Evolutionary conservation across 1,140 invertebrate genomes (phyloP).

Genomic region (Drosophila ohnishii): DNA sequence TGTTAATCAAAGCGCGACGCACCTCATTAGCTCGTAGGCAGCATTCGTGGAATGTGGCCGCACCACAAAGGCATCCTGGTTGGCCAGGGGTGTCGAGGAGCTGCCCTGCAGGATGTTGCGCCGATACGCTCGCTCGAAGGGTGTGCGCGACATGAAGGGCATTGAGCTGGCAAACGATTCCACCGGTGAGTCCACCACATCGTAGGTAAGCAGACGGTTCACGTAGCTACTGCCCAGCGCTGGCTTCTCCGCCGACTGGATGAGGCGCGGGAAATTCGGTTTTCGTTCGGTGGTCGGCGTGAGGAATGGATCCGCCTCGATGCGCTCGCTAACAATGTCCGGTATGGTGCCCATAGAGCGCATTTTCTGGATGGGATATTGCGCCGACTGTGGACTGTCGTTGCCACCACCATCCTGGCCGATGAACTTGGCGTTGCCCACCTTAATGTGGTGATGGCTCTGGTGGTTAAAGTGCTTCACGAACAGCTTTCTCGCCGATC

Average conservation of each 20-base stretch:
- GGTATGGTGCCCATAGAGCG: conserved; percentile 82
- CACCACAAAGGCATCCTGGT: conserved; percentile 56
- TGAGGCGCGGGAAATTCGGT: conserved; percentile 61
- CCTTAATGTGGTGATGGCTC: conserved; percentile 55
- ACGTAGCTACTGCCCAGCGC: conserved; percentile 50
- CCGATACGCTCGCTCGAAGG: conserved; percentile 78
- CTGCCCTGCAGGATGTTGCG: conserved; percentile 63
- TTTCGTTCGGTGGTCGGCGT: conserved; percentile 72
- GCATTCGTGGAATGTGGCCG: conserved; percentile 80
- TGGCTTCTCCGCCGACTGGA: conserved; percentile 69
- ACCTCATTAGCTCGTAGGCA: conserved; percentile 81
- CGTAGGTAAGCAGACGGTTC: conserved; percentile 67
- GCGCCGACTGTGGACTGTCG: conserved; percentile 55
- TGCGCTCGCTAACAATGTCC: conserved; percentile 72
- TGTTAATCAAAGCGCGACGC: conserved; percentile 66
- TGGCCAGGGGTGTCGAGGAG: conserved; percentile 51
- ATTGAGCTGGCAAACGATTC: conserved; percentile 37
- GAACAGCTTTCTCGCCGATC: conserved; percentile 66
- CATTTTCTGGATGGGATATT: conserved; percentile 82
- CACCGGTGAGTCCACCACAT: conserved; percentile 67
- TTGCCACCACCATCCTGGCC: conserved; percentile 60
- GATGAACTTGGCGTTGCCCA: conserved; percentile 82
- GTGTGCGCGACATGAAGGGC: conserved; percentile 75
- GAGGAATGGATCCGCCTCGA: conserved; percentile 76
- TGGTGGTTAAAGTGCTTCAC: conserved; percentile 62